Base-by-base conservation (phyloP, 1,140 invertebrate species). In the Trichonephila clavipes region DNA sequence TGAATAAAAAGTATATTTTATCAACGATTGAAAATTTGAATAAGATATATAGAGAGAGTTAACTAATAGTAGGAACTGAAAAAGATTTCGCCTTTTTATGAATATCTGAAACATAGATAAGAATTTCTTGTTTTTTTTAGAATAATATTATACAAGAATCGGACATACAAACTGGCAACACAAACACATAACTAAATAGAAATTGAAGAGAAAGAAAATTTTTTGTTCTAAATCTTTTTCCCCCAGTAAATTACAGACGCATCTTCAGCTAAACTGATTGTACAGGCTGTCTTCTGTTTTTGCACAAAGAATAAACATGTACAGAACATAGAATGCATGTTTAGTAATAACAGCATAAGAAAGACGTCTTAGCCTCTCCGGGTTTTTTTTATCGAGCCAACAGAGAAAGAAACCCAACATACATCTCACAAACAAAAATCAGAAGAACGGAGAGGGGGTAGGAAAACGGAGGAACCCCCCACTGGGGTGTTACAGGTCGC, bases 401-500 rank as follows among this genome's bases (percentile, higher is more conserved):
- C 2, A 34, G 28, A 77, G 28, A 77, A 77, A 18, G 72, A 77
- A 64, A 34, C 72, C 16, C 28, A 34, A 40, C 72, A 77, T 40
- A 40, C 72, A 40, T 77, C 72, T 40, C 72, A 77, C 72, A 77
- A 77, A 77, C 72, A 77, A 77, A 64, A 77, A 77, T 34, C 66
- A 24, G 21, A n/a, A 28, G 66, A 69, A 12, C 7, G 51, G 28
- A 69, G 8, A 10, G 72, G 34, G 72, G 72, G 72, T 4, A 34
- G 18, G 28, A 77, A 77, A 77, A 34, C 28, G 14, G 72, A 14
- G 69, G 34, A 40, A 77, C 72, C 72, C 72, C 69, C 72, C 72
- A 34, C 72, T 6, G 72, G 72, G 72, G 72, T 77, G 72, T 77
- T 77, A 77, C 72, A 77, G 72, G 72, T 77, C 72, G 72, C 72